These are phyloP conservation scores for Asarcornis scutulata DNA, from an alignment of 2,113 vertebrate species.

Conservation along the genomic window DNA sequence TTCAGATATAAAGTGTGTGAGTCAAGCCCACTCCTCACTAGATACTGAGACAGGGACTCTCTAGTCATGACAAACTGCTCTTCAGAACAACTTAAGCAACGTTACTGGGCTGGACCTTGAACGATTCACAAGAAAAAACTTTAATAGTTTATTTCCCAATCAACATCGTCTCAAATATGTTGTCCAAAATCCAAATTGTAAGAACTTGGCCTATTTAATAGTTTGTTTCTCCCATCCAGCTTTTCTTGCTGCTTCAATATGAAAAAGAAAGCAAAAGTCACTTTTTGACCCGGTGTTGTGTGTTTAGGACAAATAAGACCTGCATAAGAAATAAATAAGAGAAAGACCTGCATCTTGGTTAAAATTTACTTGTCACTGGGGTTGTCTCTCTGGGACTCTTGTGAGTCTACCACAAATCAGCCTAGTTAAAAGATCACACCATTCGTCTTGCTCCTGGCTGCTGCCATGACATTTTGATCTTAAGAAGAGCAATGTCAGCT, in stretches of 20 bases:
- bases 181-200: not conserved
- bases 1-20: not conserved
- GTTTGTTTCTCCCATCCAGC: not conserved
- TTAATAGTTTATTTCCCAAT: not conserved
- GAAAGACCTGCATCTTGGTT: not conserved
- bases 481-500: not conserved
- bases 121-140: not conserved
- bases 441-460: not conserved
- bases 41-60: not conserved
- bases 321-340: not conserved
- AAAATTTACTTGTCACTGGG: not conserved
- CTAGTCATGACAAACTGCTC: not conserved
- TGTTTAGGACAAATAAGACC: not conserved
- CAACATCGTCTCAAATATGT: not conserved
- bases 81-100: not conserved
- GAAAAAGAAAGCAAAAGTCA: not conserved
- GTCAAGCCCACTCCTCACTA: not conserved
- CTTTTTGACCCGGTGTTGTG: not conserved
- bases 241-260: not conserved
- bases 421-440: not conserved
- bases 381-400: not conserved
- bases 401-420: not conserved
- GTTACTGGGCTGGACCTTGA: not conserved
- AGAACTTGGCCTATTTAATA: not conserved
- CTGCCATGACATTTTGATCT: conserved; percentile 14